Base-by-base conservation (phyloP, 1,140 invertebrate genomes). In the Contarinia nasturtii region DNA sequence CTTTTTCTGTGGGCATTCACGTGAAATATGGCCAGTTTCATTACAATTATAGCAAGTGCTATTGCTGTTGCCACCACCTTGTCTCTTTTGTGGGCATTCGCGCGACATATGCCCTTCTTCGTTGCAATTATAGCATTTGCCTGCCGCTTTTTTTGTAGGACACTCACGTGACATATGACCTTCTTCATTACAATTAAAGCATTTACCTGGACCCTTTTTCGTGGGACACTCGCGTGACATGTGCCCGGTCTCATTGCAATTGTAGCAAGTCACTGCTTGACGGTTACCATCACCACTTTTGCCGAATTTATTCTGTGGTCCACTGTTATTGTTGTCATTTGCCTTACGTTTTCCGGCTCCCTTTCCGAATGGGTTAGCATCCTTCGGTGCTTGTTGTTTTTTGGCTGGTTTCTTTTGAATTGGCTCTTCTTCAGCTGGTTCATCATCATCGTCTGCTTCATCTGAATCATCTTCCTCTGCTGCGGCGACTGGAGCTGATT, bases 381-480 rank as follows among this genome's bases (percentile, higher is more conserved):
- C 27, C 27, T 27, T 27, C 10, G 27, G 4, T 5, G 27, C 27
- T 27, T 3, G n/a, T n/a, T n/a, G n/a, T n/a, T n/a, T 10, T 10
- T 27, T 27, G 27, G 27, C 10, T 12, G 41, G 41, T 43, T 43
- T 43, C 41, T 43, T 43, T 17, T n/a, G 18, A 17, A 12, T 11
- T 18, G 18, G 17, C 11, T 18, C 41, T 17, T 18, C 18, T 43
- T 43, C 18, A 4, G 11, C 41, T 18, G 14, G 14, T 7, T 40
- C 37, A n/a, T 40, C 37, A 7, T 40, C 37, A 27, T 10, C 10
- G 27, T 27, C 49, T 40, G 50, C 48, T 14, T 52, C 49, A 42
- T 48, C 33, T 3, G 27, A 27, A 15, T 36, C 36, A 21, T 50
- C 21, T 15, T 44, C 48, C 33, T 38, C 34, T 11, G 46, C 40